These are phyloP conservation scores for Herminia tarsipennalis DNA, from an alignment of 2,888 invertebrate genomes.

Conservation along the genomic window DNA sequence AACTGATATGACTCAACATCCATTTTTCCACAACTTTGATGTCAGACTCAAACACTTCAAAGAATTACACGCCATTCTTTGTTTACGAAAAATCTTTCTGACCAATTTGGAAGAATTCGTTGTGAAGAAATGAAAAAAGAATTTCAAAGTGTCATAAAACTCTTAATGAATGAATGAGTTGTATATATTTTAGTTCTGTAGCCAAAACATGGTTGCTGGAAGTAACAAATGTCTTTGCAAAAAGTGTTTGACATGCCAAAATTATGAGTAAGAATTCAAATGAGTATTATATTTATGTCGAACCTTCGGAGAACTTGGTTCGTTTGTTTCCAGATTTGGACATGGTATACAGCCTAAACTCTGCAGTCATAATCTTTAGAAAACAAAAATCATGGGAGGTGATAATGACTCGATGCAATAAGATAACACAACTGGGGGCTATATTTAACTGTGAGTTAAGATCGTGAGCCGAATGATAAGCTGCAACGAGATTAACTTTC, in stretches of 20 bases:
- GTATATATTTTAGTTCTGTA: background rate
- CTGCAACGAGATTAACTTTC: slow-evolving; percentile 38
- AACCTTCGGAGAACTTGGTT: background rate
- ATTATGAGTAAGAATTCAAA: background rate
- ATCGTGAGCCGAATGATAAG: slow-evolving; percentile 39
- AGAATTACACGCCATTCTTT: slow-evolving; percentile 26
- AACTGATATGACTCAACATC: slow-evolving; percentile 14
- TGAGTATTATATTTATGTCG: background rate
- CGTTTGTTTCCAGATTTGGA: no score
- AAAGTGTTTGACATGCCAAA: background rate
- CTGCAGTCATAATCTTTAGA: slow-evolving; percentile 10
- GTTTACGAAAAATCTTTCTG: slow-evolving; percentile 13
- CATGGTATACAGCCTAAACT: no score
- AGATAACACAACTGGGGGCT: slow-evolving; percentile 26
- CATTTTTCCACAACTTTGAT: slow-evolving; percentile 13
- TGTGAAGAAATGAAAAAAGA: slow-evolving; percentile 2
- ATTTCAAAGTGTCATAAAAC: background rate
- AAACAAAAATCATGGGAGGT: slow-evolving; percentile 31
- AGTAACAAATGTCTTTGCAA: background rate
- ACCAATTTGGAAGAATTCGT: slow-evolving; percentile 10
- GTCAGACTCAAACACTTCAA: slow-evolving; percentile 16
- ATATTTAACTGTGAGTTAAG: slow-evolving; percentile 32
- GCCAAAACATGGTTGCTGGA: slow-evolving; percentile 1
- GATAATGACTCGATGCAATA: slow-evolving; percentile 22
- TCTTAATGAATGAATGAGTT: background rate